Evolutionary conservation across 2,113 vertebrate genomes (phyloP).

Genomic region (Pelodiscus sinensis): DNA sequence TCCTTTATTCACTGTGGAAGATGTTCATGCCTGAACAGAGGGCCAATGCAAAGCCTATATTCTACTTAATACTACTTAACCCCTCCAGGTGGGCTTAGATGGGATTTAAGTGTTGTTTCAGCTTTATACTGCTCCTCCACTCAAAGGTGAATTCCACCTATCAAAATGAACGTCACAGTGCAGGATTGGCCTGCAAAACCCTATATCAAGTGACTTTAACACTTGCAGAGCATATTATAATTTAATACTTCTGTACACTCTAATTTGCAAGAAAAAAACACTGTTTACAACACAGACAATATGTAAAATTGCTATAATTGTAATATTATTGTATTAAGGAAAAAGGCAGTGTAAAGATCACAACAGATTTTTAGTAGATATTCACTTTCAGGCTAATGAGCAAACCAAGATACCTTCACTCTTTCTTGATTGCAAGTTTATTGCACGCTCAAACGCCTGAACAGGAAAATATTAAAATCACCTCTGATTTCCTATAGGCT

Average conservation of each 20-base stretch:
- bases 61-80: background rate
- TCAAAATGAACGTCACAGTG: background rate
- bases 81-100: background rate
- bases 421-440: background rate
- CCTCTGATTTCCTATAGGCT: background rate
- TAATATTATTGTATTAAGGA: background rate
- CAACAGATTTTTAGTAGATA: accelerated
- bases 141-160: background rate
- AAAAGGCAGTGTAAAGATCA: background rate
- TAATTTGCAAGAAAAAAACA: background rate
- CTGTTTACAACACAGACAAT: background rate
- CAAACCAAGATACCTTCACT: background rate
- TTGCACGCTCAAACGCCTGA: background rate
- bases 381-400: background rate
- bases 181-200: background rate
- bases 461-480: slow-evolving; percentile 19
- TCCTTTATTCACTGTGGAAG: background rate
- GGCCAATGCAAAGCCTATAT: background rate
- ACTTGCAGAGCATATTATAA: background rate
- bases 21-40: background rate
- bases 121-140: background rate
- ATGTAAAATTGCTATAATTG: background rate
- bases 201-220: background rate
- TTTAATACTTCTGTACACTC: background rate
- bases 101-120: background rate